Conservation (phyloP, 2,888 invertebrate genomes). For the Monochamus alternatus region DNA sequence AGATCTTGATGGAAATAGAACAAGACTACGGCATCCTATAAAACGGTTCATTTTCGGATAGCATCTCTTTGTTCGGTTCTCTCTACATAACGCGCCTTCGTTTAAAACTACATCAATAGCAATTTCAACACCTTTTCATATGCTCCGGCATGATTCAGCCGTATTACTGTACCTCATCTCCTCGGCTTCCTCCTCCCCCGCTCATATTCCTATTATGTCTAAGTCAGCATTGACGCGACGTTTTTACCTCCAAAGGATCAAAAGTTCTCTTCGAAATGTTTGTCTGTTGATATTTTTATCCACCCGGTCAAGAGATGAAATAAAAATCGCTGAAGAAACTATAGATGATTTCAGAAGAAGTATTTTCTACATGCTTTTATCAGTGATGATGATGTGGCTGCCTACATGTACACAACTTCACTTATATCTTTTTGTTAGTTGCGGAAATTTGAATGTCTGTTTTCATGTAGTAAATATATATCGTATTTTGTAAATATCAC, state of each 20-base stretch:
- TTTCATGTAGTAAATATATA: too few relatives aligned
- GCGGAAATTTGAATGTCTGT: too few relatives aligned
- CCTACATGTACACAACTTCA: too few relatives aligned
- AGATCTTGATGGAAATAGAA: constrained; percentile 55
- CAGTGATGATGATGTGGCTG: too few relatives aligned
- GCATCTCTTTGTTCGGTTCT: constrained; percentile 60
- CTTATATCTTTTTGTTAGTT: too few relatives aligned
- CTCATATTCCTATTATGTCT: constrained; percentile 28
- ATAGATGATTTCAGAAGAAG: too few relatives aligned
- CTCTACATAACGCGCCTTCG: constrained; percentile 59
- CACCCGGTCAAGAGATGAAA: too few relatives aligned
- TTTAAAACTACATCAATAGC: constrained; percentile 63
- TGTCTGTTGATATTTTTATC: too few relatives aligned
- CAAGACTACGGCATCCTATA: constrained; percentile 52
- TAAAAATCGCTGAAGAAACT: too few relatives aligned
- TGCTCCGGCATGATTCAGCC: constrained; percentile 44
- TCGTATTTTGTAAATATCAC: too few relatives aligned
- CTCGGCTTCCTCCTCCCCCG: constrained; percentile 44
- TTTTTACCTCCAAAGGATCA: background rate
- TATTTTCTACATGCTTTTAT: too few relatives aligned
- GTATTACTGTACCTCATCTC: constrained; percentile 41
- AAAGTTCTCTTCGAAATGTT: too few relatives aligned
- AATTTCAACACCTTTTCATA: constrained; percentile 65
- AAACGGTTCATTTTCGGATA: constrained; percentile 62
- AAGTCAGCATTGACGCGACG: constrained; percentile 23